These are phyloP conservation scores for Phyllopteryx taeniolatus DNA, from an alignment of 2,113 vertebrate genomes.

Conservation along the genomic window DNA sequence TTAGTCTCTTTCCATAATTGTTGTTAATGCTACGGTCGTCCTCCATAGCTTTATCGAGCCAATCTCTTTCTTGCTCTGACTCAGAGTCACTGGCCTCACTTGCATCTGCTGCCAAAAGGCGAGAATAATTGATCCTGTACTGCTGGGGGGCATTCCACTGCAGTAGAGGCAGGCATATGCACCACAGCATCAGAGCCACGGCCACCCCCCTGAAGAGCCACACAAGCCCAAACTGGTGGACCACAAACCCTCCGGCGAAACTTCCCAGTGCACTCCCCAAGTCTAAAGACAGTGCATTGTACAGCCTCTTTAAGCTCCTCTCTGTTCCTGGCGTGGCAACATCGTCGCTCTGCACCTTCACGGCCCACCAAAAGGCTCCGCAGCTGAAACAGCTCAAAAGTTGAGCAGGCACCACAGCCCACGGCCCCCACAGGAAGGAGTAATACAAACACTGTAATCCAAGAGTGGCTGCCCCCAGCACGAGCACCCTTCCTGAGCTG, in stretches of 20 bases:
- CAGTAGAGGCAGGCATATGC: slow-evolving; percentile 68
- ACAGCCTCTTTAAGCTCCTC: slow-evolving; percentile 70
- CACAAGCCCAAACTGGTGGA: slow-evolving; percentile 58
- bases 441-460: slow-evolving; percentile 80
- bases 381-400: slow-evolving; percentile 72
- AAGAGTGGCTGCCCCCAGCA: slow-evolving; percentile 63
- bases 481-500: slow-evolving; percentile 52
- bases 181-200: slow-evolving; percentile 69
- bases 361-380: slow-evolving; percentile 79
- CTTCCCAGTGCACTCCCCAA: slow-evolving; percentile 79
- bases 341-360: slow-evolving; percentile 67
- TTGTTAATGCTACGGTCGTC: slow-evolving; percentile 66
- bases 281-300: slow-evolving; percentile 61
- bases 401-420: slow-evolving; percentile 79
- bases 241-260: slow-evolving; percentile 74
- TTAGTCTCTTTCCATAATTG: slow-evolving; percentile 24
- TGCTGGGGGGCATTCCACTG: slow-evolving; percentile 77
- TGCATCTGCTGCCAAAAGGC: slow-evolving; percentile 75
- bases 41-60: slow-evolving; percentile 85
- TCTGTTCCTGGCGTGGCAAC: slow-evolving; percentile 74
- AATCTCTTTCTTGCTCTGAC: slow-evolving; percentile 81
- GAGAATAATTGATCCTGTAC: slow-evolving; percentile 84
- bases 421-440: slow-evolving; percentile 80
- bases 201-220: slow-evolving; percentile 73
- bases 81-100: slow-evolving; percentile 84